Base-by-base conservation (phyloP, 2,797 vertebrate species). In the Momotus momota region DNA sequence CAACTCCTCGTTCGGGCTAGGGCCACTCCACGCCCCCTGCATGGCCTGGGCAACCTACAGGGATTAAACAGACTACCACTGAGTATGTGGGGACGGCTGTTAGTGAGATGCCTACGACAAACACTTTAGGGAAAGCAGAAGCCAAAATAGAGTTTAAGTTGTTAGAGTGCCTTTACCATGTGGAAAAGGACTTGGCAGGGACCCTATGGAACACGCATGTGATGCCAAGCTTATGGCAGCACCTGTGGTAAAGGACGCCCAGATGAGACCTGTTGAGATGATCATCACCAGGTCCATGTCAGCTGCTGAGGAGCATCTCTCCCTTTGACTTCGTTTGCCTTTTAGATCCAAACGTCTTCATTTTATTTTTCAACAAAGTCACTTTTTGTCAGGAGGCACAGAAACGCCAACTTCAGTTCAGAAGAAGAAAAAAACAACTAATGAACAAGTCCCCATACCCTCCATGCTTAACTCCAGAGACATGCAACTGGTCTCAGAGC, bases 31-130 rank as follows among this genome's bases (percentile, higher is more conserved):
- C 12, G 5, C 18, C 5, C 3, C 5, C 7, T 1, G 1, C 10
- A 0, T 5, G n/a, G 25, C 26, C 14, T 14, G 31, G 26, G 38
- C 31, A 45, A 60, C 67, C 21, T 8, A 4, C 31, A 6, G 51
- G 15, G 58, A 18, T 35, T 6, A 31, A 65, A 17, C 23, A 17
- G 26, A 8, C 11, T 48, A 18, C 22, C 9, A 10, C 2, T 1
- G 2, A 33, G 58, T 8, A 18, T 2, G 0, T 1, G 0, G 48
- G 22, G 19, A 15, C 0, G 4, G 26, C 52, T 21, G 29, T 2
- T 0, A 15, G 38, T 12, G 10, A 25, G 45, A 26, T 12, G 27
- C 27, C 29, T 25, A 10, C 6, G 7, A 22, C 9, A 40, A 26
- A 21, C 12, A 26, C 33, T 9, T 51, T 1, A 6, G 33, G 38